These are phyloP conservation scores for Sminthurinus aureus DNA, from an alignment of 2,888 invertebrate genomes.

Conservation along the genomic window DNA sequence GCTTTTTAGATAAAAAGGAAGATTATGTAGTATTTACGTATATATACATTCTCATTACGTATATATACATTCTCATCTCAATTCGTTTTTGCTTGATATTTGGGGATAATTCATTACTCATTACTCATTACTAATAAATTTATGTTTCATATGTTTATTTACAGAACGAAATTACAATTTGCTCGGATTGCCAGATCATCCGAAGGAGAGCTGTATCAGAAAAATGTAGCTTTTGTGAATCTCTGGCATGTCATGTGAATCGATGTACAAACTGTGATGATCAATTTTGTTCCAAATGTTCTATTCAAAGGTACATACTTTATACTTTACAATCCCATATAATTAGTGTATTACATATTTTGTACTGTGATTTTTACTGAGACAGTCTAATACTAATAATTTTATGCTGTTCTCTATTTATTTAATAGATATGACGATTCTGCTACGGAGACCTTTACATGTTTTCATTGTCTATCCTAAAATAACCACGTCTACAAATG, in stretches of 20 bases:
- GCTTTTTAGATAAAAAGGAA: no score
- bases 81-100: no score
- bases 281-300: conserved; percentile 50
- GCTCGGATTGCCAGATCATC: conserved; percentile 43
- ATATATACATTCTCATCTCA: no score
- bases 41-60: no score
- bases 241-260: conserved; percentile 52
- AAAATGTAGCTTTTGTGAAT: conserved; percentile 47
- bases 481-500: no score
- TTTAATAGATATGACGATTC: conserved; percentile 46
- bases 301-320: conserved; percentile 45
- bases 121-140: background rate
- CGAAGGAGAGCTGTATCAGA: conserved; percentile 35
- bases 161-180: conserved; percentile 3
- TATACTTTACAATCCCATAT: background rate
- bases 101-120: no score
- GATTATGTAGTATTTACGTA: no score
- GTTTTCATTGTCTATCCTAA: conserved; percentile 44
- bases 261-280: conserved; percentile 44
- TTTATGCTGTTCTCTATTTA: background rate
- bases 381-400: background rate
- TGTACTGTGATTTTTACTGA: background rate
- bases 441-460: conserved; percentile 40
- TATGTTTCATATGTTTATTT: background rate
- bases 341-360: background rate